phyloP scores from a whole-genome alignment of 2,888 invertebrate genomes.

The Tiliacea aurago region DNA sequence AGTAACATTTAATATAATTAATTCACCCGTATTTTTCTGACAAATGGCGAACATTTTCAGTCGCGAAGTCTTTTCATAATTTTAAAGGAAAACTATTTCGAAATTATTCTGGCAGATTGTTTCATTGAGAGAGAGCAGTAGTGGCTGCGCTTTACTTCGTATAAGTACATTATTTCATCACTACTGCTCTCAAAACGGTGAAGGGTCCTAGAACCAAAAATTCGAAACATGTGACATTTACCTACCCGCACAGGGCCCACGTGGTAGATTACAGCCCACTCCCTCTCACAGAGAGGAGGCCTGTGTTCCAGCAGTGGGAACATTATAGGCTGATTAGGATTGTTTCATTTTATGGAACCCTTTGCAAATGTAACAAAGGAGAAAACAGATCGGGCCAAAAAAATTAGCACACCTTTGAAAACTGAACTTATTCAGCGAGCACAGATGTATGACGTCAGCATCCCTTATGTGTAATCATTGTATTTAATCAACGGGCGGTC shows the following conservation, averaged over 20 bases:
- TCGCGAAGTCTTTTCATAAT: not conserved
- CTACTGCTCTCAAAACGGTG: too few relatives aligned
- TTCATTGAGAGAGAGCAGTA: too few relatives aligned
- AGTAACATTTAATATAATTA: conserved; percentile 14
- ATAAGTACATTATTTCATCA: too few relatives aligned
- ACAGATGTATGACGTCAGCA: conserved; percentile 58
- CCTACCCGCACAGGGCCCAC: too few relatives aligned
- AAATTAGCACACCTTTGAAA: conserved; percentile 32
- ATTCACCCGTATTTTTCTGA: not conserved
- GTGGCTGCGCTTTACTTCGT: too few relatives aligned
- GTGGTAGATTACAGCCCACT: too few relatives aligned
- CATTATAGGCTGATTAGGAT: too few relatives aligned
- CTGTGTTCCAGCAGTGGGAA: too few relatives aligned
- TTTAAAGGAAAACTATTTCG: not conserved
- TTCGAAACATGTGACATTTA: too few relatives aligned
- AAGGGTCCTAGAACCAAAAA: too few relatives aligned
- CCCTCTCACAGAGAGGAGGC: too few relatives aligned
- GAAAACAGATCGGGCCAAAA: conserved; percentile 19
- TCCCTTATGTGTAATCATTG: conserved; percentile 70
- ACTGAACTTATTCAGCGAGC: conserved; percentile 50
- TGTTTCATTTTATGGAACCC: conserved; percentile 10
- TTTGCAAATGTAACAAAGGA: conserved; percentile 34
- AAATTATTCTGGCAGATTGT: not conserved
- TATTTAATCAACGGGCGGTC: conserved; percentile 78
- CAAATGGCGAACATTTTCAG: not conserved